Evolutionary conservation across 2,797 vertebrate genomes (phyloP).

Genomic region (Pangasius mekongensis): DNA sequence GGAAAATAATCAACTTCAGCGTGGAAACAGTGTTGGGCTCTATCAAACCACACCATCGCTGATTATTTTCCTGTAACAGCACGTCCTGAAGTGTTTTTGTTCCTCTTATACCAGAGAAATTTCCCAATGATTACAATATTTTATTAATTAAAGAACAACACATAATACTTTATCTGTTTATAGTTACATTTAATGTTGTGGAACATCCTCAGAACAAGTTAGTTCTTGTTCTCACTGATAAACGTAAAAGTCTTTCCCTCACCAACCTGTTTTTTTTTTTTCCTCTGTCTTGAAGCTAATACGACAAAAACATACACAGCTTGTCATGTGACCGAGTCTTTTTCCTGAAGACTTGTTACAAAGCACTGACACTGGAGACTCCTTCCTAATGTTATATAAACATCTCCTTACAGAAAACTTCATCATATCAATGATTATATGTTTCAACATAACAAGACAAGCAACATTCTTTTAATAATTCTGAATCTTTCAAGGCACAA

Average conservation of each 20-base stretch:
- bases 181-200: background rate
- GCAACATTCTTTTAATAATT: background rate
- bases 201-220: background rate
- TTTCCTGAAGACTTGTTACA: no score
- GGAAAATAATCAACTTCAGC: background rate
- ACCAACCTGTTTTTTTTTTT: background rate
- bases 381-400: background rate
- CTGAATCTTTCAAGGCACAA: background rate
- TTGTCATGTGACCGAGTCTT: background rate
- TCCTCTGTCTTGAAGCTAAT: background rate
- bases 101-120: background rate
- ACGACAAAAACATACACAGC: background rate
- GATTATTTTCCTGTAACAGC: background rate
- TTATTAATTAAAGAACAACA: background rate
- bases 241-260: background rate
- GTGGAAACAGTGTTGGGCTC: background rate
- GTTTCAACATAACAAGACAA: background rate
- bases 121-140: background rate
- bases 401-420: background rate
- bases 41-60: background rate
- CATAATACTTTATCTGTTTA: background rate
- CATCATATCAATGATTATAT: no score
- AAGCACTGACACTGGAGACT: background rate
- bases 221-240: no score
- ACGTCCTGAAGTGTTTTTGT: background rate